These are phyloP conservation scores for Drosophila watanabei DNA, from an alignment of 1,140 invertebrate species.

Conservation along the genomic window DNA sequence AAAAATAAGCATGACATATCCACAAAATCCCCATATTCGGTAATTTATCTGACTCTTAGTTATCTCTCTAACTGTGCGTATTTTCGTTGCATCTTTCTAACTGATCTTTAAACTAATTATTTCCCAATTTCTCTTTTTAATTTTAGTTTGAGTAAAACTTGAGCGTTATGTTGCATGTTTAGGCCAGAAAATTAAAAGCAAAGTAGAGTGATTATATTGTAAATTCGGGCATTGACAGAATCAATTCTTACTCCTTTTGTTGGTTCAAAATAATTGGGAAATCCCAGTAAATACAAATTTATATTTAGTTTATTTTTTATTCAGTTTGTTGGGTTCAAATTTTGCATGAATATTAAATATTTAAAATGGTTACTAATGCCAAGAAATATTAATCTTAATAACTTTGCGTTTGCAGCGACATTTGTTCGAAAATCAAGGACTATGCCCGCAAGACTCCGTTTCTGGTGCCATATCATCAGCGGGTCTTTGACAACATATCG, in stretches of 20 bases:
- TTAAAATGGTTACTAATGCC: background rate
- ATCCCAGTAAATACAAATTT: background rate
- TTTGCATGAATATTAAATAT: slow-evolving; percentile 19
- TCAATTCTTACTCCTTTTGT: background rate
- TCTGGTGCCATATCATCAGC: slow-evolving; percentile 90
- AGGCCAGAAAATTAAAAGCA: background rate
- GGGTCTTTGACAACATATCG: slow-evolving; percentile 89
- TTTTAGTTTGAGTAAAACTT: slow-evolving; percentile 12
- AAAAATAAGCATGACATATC: slow-evolving; percentile 90
- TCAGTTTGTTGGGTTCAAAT: background rate
- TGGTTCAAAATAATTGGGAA: background rate
- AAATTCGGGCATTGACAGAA: background rate
- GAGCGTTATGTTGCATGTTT: slow-evolving; percentile 8
- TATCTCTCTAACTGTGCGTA: slow-evolving; percentile 51
- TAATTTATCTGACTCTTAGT: slow-evolving; percentile 85
- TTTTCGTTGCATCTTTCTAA: slow-evolving; percentile 25
- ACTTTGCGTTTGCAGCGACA: slow-evolving; percentile 85
- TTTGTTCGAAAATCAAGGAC: slow-evolving; percentile 89
- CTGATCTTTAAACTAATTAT: slow-evolving; percentile 6
- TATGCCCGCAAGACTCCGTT: slow-evolving; percentile 90
- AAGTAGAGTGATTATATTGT: background rate
- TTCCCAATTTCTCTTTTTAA: background rate
- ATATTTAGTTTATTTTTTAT: background rate
- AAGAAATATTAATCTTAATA: background rate
- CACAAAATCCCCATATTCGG: slow-evolving; percentile 89